Conservation (phyloP, 2,888 invertebrate species). For the Leucophenga maculata region DNA sequence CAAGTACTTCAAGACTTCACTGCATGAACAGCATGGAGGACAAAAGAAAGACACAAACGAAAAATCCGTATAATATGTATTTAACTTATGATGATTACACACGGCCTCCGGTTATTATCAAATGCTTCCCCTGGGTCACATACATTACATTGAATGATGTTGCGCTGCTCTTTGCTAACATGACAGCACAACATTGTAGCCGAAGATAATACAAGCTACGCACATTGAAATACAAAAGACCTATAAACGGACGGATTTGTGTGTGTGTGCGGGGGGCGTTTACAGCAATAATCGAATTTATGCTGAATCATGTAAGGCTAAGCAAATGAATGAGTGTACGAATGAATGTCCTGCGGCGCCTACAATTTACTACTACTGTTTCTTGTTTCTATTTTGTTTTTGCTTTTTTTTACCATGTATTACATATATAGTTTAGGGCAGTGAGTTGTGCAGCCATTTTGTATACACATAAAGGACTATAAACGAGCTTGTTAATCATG, state of each 20-base stretch:
- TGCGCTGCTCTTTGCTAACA: not conserved
- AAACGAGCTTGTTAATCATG: constrained; percentile 64
- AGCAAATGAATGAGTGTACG: constrained; percentile 4
- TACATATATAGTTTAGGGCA: too few relatives aligned
- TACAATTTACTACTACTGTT: not conserved
- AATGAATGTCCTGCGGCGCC: constrained; percentile 43
- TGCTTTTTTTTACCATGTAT: not conserved
- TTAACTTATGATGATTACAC: constrained; percentile 61
- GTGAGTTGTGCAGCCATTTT: too few relatives aligned
- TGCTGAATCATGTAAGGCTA: constrained; percentile 1
- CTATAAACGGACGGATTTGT: not conserved
- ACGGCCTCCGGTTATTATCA: constrained; percentile 62
- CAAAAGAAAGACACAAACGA: too few relatives aligned
- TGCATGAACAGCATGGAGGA: too few relatives aligned
- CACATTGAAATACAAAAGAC: not conserved
- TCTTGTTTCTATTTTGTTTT: not conserved
- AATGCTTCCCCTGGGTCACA: constrained; percentile 60
- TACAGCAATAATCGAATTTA: constrained; percentile 60
- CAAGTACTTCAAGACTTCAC: too few relatives aligned
- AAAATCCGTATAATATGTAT: constrained; percentile 22
- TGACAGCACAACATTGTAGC: constrained; percentile 20
- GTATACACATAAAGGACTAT: not conserved
- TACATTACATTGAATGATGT: constrained; percentile 42
- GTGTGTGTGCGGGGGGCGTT: constrained; percentile 32
- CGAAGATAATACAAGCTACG: not conserved